Conservation (phyloP, 2,888 invertebrate genomes). For the Lochmaea crataegi region DNA sequence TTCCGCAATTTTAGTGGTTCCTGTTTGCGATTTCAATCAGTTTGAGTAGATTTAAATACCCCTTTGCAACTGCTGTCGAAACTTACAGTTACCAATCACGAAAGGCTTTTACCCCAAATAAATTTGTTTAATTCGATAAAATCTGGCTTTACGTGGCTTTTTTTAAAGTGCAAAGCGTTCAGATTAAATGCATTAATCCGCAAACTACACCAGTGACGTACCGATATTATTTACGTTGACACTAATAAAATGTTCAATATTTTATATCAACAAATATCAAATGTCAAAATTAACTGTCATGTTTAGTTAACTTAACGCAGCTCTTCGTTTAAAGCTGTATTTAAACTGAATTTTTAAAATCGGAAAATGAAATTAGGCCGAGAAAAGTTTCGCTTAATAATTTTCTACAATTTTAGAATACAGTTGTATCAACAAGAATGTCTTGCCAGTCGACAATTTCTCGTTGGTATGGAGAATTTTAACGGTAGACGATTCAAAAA, state of each 20-base stretch:
- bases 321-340: no score
- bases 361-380: no score
- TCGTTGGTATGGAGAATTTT: no score
- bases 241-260: neutral
- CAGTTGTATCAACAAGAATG: no score
- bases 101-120: slow-evolving; percentile 20
- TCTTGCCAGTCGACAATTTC: no score
- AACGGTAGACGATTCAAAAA: no score
- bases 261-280: neutral
- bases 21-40: slow-evolving; percentile 42
- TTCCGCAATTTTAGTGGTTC: slow-evolving; percentile 17
- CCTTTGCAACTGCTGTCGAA: slow-evolving; percentile 27
- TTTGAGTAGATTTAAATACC: slow-evolving; percentile 43
- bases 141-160: slow-evolving; percentile 1
- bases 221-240: neutral
- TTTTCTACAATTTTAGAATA: no score
- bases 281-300: neutral
- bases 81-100: slow-evolving; percentile 33
- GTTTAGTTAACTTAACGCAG: no score
- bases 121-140: slow-evolving; percentile 24
- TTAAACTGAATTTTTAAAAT: no score
- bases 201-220: neutral
- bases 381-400: no score
- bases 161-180: neutral
- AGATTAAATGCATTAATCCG: neutral